Conservation (phyloP, 2,113 vertebrate species). For the Chloropsis cyanopogon region DNA sequence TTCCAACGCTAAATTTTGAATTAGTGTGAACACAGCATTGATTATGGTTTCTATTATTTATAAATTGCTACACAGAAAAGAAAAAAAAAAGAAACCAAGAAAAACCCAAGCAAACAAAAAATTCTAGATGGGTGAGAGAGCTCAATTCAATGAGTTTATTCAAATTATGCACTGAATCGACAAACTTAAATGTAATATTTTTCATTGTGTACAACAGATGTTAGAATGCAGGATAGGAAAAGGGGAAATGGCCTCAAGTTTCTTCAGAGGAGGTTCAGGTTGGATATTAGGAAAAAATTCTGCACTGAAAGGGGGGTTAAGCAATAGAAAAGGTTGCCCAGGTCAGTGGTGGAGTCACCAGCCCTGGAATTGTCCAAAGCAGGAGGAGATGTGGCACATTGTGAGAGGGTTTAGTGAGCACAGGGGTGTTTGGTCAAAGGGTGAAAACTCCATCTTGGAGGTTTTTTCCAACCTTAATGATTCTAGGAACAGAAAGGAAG, state of each 20-base stretch:
- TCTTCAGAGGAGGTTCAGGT: neutral
- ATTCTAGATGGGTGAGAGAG: neutral
- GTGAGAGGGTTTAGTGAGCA: neutral
- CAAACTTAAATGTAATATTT: neutral
- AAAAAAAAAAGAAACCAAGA: neutral
- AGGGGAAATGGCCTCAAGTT: neutral
- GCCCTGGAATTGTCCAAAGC: neutral
- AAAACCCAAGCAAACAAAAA: neutral
- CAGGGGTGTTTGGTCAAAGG: neutral
- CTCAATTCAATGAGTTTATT: neutral
- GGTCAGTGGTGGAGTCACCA: neutral
- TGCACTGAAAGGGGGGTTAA: neutral
- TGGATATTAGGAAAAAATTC: neutral
- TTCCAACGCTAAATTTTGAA: neutral
- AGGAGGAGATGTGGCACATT: neutral
- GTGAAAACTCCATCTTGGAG: neutral
- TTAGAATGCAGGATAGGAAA: neutral
- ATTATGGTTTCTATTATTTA: conserved; percentile 23
- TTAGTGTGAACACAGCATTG: conserved; percentile 4
- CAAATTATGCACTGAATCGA: neutral
- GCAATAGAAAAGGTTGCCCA: neutral
- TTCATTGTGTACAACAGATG: neutral
- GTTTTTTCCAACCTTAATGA: neutral
- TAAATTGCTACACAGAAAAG: neutral
- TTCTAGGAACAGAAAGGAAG: neutral